These are phyloP conservation scores for Prorops nasuta DNA, from an alignment of 1,140 invertebrate genomes.

Conservation along the genomic window DNA sequence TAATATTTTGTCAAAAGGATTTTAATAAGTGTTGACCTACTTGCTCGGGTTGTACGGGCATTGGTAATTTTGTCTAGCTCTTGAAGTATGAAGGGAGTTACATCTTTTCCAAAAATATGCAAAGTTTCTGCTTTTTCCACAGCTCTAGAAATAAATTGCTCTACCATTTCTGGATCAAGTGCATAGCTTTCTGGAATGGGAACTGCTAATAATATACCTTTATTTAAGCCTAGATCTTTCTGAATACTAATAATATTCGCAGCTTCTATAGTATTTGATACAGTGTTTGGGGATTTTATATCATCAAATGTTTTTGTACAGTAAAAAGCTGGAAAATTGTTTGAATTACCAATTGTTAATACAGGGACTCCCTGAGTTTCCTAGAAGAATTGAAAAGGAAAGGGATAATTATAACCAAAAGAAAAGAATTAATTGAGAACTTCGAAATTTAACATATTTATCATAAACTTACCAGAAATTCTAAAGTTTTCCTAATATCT, in stretches of 20 bases:
- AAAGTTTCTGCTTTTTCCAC: conserved; percentile 64
- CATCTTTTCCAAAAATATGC: conserved; percentile 78
- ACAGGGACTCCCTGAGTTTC: conserved; percentile 95
- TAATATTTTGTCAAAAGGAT: too few species aligned
- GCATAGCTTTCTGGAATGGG: conserved; percentile 78
- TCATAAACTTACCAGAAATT: conserved; percentile 74
- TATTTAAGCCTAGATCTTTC: conserved; percentile 63
- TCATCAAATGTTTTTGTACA: conserved; percentile 65
- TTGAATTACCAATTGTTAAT: conserved; percentile 66
- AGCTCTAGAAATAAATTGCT: conserved; percentile 72
- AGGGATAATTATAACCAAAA: not conserved
- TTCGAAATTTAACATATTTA: not conserved
- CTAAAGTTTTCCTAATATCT: conserved; percentile 91
- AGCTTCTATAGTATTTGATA: conserved; percentile 64
- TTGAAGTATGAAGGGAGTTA: conserved; percentile 88
- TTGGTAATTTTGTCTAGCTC: conserved; percentile 74
- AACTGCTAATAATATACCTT: conserved; percentile 87
- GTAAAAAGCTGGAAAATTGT: conserved; percentile 89
- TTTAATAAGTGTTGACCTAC: conserved; percentile 66
- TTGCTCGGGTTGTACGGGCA: conserved; percentile 79
- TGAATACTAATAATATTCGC: conserved; percentile 68
- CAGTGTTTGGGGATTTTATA: conserved; percentile 66
- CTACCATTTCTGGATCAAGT: conserved; percentile 63
- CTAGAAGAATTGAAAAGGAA: conserved; percentile 49
- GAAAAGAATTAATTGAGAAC: conserved; percentile 1